These are phyloP conservation scores for Ormyrus rosae DNA, from an alignment of 2,888 invertebrate genomes.

Conservation along the genomic window DNA sequence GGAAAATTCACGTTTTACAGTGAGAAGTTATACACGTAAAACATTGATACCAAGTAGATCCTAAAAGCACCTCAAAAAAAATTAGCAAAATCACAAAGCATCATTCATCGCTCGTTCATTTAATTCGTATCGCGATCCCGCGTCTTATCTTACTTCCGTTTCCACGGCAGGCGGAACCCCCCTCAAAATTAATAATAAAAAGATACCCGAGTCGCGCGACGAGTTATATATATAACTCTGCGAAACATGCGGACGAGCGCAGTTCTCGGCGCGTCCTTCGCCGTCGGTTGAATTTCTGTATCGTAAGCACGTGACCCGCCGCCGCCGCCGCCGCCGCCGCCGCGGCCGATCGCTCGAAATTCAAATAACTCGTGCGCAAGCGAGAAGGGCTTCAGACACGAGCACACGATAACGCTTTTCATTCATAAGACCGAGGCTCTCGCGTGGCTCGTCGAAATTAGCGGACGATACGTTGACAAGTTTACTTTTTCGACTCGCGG, in stretches of 20 bases:
- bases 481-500: background rate
- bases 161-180: background rate
- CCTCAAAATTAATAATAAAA: background rate
- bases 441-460: constrained; percentile 46
- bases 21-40: too few species aligned
- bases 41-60: too few species aligned
- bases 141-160: too few species aligned
- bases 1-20: too few species aligned
- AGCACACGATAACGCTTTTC: constrained; percentile 24
- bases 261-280: too few species aligned
- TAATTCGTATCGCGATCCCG: too few species aligned
- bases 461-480: constrained; percentile 5
- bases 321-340: background rate
- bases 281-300: background rate
- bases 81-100: too few species aligned
- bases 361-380: constrained; percentile 2
- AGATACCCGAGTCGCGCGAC: background rate
- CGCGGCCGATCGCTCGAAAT: constrained; percentile 38
- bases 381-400: constrained; percentile 14
- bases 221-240: too few species aligned
- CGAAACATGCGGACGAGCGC: background rate
- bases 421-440: constrained; percentile 42
- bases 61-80: too few species aligned
- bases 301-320: constrained; percentile 8
- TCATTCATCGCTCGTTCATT: too few species aligned